Evolutionary conservation across 2,888 invertebrate genomes (phyloP), one percentile per base, ranked within the genome.

Genomic region (Rosalia funebris): DNA sequence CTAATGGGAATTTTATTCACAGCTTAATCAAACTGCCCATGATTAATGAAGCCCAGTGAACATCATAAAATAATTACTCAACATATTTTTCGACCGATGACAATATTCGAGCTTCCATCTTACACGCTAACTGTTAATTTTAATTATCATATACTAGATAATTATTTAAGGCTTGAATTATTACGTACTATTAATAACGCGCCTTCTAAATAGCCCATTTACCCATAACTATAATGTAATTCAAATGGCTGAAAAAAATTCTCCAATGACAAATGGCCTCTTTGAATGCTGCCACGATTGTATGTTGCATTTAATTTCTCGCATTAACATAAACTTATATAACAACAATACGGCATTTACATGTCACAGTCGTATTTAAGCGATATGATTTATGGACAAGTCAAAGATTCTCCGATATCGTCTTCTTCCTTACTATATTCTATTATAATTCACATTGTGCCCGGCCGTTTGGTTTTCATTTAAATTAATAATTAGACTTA

Each of bases 261-360:
- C 53, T 46, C 36, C 52, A 63, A 71, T 73, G 74, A 74, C 74
- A 73, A 74, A 74, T 74, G 70, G 70, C 66, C 62, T 62, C 68
- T 71, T 70, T 69, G 70, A 72, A 71, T 68, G 66, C 70, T 65
- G 66, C 68, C 70, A 72, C 73, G 66, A 74, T 74, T 74, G 73
- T 73, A 63, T 68, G 66, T 65, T 57, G 69, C 65, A 60, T 71
- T 70, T 72, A 72, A 72, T 72, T 65, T 60, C 63, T 53, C 59
- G 54, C 57, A 73, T 74, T 74, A 72, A 63, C 74, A 73, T 74
- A 74, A 72, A 66, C 71, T 73, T 72, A 74, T 69, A 67, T 72
- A 73, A 73, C 67, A 72, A 74, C 75, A 75, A 75, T 75, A 66
- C 62, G 62, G 70, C 71, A 75, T 75, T 75, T 75, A 75, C 66